Evolutionary conservation across 2,797 vertebrate species (phyloP).

Genomic region (Podarcis lilfordi): DNA sequence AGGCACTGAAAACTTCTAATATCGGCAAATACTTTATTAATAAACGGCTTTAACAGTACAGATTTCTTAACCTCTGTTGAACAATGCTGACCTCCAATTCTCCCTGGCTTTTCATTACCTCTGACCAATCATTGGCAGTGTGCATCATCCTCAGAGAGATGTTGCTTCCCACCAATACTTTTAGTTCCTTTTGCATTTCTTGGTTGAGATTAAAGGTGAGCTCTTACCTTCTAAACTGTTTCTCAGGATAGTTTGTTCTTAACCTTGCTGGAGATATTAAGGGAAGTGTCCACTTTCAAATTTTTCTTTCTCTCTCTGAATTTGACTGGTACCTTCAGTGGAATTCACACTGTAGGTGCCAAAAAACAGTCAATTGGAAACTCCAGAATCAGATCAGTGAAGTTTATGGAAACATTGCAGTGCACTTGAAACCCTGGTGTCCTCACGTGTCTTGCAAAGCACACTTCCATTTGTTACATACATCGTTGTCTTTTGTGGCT

Average conservation of each 20-base stretch:
- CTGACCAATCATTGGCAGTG: slow-evolving; percentile 59
- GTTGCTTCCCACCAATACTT: slow-evolving; percentile 66
- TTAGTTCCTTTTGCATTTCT: slow-evolving; percentile 61
- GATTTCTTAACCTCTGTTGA: slow-evolving; percentile 65
- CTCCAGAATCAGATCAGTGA: slow-evolving; percentile 77
- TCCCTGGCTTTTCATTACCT: slow-evolving; percentile 70
- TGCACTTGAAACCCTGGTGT: slow-evolving; percentile 61
- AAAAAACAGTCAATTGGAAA: slow-evolving; percentile 74
- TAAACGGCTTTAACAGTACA: slow-evolving; percentile 63
- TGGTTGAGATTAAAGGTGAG: slow-evolving; percentile 78
- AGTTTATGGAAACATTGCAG: slow-evolving; percentile 66
- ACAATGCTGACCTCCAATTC: slow-evolving; percentile 53
- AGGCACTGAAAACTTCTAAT: slow-evolving; percentile 63
- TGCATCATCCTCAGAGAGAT: slow-evolving; percentile 70
- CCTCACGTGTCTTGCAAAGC: slow-evolving; percentile 71
- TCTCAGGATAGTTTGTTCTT: slow-evolving; percentile 43
- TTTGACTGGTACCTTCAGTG: slow-evolving; percentile 55
- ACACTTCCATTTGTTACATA: slow-evolving; percentile 68
- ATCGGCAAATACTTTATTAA: slow-evolving; percentile 61
- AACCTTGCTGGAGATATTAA: slow-evolving; percentile 36
- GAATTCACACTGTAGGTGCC: slow-evolving; percentile 62
- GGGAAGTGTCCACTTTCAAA: slow-evolving; percentile 28
- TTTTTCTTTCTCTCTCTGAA: slow-evolving; percentile 45
- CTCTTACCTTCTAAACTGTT: slow-evolving; percentile 60
- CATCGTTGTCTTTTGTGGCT: slow-evolving; percentile 74